These are phyloP conservation scores for Indicator indicator DNA, from an alignment of 2,113 vertebrate genomes.

Conservation along the genomic window DNA sequence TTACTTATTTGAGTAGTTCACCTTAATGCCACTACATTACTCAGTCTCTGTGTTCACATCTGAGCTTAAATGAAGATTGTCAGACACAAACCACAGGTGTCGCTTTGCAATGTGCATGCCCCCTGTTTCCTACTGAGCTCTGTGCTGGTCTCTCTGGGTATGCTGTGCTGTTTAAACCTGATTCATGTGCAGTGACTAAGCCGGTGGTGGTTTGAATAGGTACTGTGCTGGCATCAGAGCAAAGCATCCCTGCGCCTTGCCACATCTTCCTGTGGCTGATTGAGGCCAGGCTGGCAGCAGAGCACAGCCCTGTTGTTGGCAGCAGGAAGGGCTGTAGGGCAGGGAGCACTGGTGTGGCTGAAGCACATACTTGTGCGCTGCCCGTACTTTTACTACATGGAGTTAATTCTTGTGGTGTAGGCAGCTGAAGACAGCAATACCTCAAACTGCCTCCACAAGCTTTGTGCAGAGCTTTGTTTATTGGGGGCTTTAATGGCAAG, in stretches of 20 bases:
- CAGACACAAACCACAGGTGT: not conserved
- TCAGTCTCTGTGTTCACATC: not conserved
- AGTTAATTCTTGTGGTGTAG: not conserved
- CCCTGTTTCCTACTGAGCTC: not conserved
- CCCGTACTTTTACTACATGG: rapidly evolving
- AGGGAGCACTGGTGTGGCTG: not conserved
- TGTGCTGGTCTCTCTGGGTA: not conserved
- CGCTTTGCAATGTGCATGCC: not conserved
- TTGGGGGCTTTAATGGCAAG: not conserved
- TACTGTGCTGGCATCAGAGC: not conserved
- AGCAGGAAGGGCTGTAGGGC: not conserved
- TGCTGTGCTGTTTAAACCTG: not conserved
- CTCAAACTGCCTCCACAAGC: not conserved
- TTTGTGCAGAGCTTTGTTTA: not conserved
- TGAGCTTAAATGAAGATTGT: not conserved
- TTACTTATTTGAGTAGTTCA: not conserved
- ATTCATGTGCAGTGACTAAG: not conserved
- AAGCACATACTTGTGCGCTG: rapidly evolving
- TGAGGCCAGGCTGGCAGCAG: not conserved
- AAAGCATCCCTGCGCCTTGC: not conserved
- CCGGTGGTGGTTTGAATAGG: not conserved
- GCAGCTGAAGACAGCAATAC: not conserved
- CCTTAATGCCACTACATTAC: not conserved
- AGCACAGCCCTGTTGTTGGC: not conserved
- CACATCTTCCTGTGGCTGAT: not conserved